Percentiles rank a stretch among this genome's conserved stretches.
These are phyloP conservation scores for Fringilla coelebs DNA, from an alignment of 2,797 vertebrate genomes.

Conservation along the genomic window DNA sequence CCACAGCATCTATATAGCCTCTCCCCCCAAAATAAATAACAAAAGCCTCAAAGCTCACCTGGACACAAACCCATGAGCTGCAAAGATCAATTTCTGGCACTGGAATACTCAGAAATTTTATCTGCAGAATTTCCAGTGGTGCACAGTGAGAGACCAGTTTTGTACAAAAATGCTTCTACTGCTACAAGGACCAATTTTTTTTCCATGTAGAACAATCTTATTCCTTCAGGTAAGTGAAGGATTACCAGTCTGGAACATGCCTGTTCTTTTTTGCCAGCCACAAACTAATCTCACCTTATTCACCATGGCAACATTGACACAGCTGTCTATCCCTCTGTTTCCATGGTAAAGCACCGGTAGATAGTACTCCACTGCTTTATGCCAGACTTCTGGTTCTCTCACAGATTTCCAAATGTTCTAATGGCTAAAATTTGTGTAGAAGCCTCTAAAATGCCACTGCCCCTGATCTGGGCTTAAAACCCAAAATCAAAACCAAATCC, in stretches of 20 bases:
- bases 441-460: background rate
- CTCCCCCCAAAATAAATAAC: background rate
- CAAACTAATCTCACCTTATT: background rate
- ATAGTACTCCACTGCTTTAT: background rate
- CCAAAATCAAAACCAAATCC: background rate
- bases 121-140: background rate
- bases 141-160: background rate
- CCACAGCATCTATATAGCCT: background rate
- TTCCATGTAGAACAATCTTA: fast-evolving
- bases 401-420: background rate
- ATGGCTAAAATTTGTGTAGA: background rate
- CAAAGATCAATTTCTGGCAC: background rate
- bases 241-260: background rate
- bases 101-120: background rate
- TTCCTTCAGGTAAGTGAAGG: background rate
- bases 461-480: fast-evolving
- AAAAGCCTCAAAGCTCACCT: background rate
- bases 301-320: slow-evolving; percentile 3
- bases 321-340: background rate
- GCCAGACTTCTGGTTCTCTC: background rate
- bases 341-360: background rate
- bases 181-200: background rate
- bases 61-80: background rate
- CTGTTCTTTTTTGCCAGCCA: background rate
- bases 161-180: background rate